Evolutionary conservation across 1,140 invertebrate genomes (phyloP), one percentile per base, ranked within the genome.

Genomic region (Reticulitermes speratus): DNA sequence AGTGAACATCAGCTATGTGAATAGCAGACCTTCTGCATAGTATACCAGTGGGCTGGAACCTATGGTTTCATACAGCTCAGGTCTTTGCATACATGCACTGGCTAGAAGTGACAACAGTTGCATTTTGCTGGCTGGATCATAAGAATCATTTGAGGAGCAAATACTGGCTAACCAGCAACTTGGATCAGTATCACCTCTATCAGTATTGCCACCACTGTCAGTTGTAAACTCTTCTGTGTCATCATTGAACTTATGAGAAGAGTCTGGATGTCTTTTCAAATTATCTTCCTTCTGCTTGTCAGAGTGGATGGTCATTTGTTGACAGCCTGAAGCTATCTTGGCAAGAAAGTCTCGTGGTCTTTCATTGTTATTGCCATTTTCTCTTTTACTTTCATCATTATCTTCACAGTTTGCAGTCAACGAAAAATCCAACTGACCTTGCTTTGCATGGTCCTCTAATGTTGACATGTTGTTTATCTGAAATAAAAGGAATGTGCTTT

Each of bases 11-110:
- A 75, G 2, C n/a, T 75, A 75, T 30, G n/a, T n/a, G 9, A 75
- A 25, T 12, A 75, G 14, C n/a, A 75, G 25, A 75, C 65, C 14
- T 75, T 75, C 65, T 75, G 65, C 14, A 16, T 75, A 75, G n/a
- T 75, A 75, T 6, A 75, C 65, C 25, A 75, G n/a, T n/a, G 65
- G n/a, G 12, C 65, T 75, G 65, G 65, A 75, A 30, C 65, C 65
- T 75, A 75, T 75, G 9, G n/a, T 75, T 75, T 75, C n/a, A 30
- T 75, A 75, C 65, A 75, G 65, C n/a, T 75, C 65, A n/a, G 65
- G 65, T n/a, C n/a, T 75, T 75, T 75, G 65, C 14, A n/a, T 12
- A 30, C 65, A 75, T 30, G 25, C 14, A 8, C n/a, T 75, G 65
- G 65, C n/a, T 75, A 75, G 16, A 30, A 25, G n/a, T 30, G 25